phyloP scores from a whole-genome alignment of 2,797 vertebrate genomes.

The Poecilia velifera region DNA sequence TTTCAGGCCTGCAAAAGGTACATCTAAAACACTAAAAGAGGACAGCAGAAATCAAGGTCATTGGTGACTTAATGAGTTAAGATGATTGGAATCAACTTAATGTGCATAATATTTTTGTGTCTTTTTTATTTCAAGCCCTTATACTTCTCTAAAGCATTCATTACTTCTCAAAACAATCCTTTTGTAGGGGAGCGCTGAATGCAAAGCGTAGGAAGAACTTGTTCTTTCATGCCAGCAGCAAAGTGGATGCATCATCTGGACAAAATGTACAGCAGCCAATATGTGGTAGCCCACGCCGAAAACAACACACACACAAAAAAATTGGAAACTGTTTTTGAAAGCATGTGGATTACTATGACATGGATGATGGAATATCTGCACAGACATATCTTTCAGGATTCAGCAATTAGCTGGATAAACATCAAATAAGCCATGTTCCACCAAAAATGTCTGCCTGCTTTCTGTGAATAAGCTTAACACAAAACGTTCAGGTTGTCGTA shows the following conservation, averaged over 20 bases:
- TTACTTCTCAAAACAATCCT: background rate
- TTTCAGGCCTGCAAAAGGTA: background rate
- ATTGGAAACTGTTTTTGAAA: background rate
- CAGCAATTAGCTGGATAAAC: background rate
- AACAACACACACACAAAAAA: background rate
- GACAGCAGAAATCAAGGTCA: background rate
- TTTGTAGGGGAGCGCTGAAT: background rate
- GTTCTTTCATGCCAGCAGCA: constrained; percentile 4
- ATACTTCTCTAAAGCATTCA: background rate
- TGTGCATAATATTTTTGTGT: background rate
- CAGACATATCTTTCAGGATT: background rate
- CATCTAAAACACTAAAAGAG: background rate
- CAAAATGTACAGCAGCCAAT: background rate
- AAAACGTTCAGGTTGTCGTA: constrained; percentile 45
- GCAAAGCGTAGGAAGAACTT: constrained; percentile 1
- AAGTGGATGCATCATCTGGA: constrained; percentile 9
- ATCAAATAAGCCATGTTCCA: background rate
- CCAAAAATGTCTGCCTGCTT: background rate
- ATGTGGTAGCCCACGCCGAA: background rate
- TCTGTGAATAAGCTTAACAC: no score
- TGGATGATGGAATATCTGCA: background rate
- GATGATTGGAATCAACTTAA: background rate
- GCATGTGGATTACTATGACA: background rate
- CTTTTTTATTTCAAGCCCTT: background rate
- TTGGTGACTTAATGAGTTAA: background rate